These are phyloP conservation scores for Athalia circularis DNA, from an alignment of 2,888 invertebrate species.

Conservation along the genomic window DNA sequence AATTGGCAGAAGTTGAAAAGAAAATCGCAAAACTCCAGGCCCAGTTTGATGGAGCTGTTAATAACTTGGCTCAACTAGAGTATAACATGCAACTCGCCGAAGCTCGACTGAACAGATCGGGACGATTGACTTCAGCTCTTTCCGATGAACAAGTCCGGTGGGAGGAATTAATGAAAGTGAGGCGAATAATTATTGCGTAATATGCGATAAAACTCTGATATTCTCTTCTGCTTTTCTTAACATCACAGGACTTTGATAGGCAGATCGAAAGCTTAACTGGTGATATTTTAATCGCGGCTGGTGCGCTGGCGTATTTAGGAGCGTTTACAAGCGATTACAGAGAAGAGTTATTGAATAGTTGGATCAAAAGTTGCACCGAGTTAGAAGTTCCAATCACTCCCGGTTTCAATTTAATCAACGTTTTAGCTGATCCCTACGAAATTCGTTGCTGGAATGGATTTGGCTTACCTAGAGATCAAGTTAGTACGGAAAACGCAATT, in stretches of 20 bases:
- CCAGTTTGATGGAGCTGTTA: slow-evolving; percentile 83
- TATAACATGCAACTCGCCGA: slow-evolving; percentile 86
- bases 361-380: slow-evolving; percentile 82
- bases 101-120: slow-evolving; percentile 87
- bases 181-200: not conserved
- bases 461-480: slow-evolving; percentile 90
- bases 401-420: slow-evolving; percentile 81
- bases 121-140: slow-evolving; percentile 89
- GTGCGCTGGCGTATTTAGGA: slow-evolving; percentile 93
- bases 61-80: slow-evolving; percentile 84
- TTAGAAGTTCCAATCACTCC: slow-evolving; percentile 84
- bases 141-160: slow-evolving; percentile 91
- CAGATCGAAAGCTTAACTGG: slow-evolving; percentile 86
- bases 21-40: slow-evolving; percentile 78
- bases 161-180: slow-evolving; percentile 83
- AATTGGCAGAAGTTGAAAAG: slow-evolving; percentile 88
- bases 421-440: slow-evolving; percentile 89
- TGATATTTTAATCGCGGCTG: slow-evolving; percentile 91
- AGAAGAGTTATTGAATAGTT: slow-evolving; percentile 80
- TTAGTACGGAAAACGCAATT: slow-evolving; percentile 95
- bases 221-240: not conserved
- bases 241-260: slow-evolving; percentile 77
- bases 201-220: not conserved
- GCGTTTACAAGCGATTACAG: slow-evolving; percentile 88
- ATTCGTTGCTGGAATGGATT: slow-evolving; percentile 93